Evolutionary conservation across 2,797 vertebrate genomes (phyloP), one percentile per base, ranked within the genome.

Genomic region (Clarias fuscus): DNA sequence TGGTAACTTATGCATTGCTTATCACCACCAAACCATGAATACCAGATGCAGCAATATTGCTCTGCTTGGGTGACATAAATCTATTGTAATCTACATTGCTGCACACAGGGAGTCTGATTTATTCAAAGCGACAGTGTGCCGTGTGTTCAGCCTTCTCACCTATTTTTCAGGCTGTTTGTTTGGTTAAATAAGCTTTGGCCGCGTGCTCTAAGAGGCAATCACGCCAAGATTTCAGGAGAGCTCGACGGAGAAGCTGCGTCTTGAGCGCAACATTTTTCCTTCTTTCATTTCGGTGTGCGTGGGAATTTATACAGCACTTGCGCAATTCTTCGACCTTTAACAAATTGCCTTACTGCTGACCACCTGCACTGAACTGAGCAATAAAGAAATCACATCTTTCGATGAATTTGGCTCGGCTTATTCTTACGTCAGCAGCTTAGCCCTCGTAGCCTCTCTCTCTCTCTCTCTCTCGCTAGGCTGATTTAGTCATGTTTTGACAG

Each of bases 41-140:
- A 93, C 92, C 93, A 94, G 89, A 94, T 94, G 91, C 86, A 56
- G 89, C 84, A 83, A 87, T 93, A 92, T 89, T 91, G 88, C 92
- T 92, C 89, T 89, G 89, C 90, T 90, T 89, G 85, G 82, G 89
- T 59, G 83, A 88, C 84, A 92, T 88, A 91, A 86, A 91, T 94
- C 90, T 89, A 75, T 22, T 13, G 17, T 90, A 88, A 92, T 93
- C 85, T 88, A 80, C 85, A 86, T 37, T 86, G 62, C 82, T 79
- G 89, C 88, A 92, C 80, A 53, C 64, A 67, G 81, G n/a, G 85
- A 84, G 84, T 73, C 48, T 83, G 76, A 92, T 93, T 90, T 88
- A 91, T 94, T 93, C 84, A 71, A 73, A 90, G 83, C 87, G 76
- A 79, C 53, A 53, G 64, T 27, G 58, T 64, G 73, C 84, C 86